Conservation (phyloP, 2,113 vertebrate genomes). For the Pseudopodoces humilis region DNA sequence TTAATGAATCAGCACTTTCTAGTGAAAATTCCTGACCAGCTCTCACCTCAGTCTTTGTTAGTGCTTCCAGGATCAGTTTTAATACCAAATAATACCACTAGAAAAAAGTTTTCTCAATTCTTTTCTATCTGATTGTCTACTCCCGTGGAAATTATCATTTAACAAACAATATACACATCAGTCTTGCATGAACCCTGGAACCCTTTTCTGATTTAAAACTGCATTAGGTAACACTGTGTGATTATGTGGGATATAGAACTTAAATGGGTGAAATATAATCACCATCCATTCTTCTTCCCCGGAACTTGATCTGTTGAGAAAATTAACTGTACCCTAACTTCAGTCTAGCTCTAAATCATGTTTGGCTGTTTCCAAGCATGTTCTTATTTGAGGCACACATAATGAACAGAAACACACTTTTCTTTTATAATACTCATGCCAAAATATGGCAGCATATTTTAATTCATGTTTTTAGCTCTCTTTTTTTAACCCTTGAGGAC, state of each 20-base stretch:
- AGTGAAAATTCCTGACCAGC: neutral
- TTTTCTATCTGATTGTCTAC: neutral
- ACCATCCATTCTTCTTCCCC: neutral
- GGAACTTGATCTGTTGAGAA: neutral
- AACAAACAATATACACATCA: neutral
- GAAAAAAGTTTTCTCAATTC: neutral
- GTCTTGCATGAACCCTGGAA: neutral
- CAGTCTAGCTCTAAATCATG: neutral
- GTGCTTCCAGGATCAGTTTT: neutral
- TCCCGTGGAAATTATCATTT: neutral
- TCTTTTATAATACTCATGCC: neutral
- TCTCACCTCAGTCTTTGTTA: neutral
- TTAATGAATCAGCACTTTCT: neutral
- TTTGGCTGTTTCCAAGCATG: neutral
- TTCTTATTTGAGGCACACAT: fast-evolving
- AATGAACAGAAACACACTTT: neutral
- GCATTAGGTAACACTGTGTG: neutral
- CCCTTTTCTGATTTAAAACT: neutral
- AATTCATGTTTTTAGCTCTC: neutral
- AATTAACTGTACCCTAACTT: neutral
- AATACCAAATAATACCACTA: neutral
- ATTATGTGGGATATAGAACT: neutral
- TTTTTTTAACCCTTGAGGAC: slow-evolving; percentile 12
- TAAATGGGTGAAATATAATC: neutral
- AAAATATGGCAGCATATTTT: neutral